Percentiles rank a stretch among this genome's conserved stretches.
Conservation (phyloP, 2,888 invertebrate species). For the Yponomeuta malinellus region DNA sequence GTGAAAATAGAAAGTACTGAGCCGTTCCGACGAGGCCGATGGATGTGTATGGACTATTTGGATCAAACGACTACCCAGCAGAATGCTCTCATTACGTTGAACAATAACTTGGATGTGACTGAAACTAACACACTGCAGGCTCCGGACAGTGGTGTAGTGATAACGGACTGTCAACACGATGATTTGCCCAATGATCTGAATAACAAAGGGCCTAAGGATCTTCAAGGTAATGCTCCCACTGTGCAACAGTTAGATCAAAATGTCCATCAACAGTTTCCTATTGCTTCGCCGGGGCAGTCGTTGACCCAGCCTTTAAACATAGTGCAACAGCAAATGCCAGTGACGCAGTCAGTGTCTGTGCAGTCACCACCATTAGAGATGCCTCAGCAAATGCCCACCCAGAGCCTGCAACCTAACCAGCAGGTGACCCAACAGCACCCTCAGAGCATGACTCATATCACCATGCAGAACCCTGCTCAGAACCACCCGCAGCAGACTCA, state of each 20-base stretch:
- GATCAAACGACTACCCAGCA: conserved; percentile 83
- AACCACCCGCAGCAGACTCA: conserved; percentile 56
- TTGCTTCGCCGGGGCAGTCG: conserved; percentile 71
- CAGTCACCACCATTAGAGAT: conserved; percentile 72
- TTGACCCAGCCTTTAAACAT: conserved; percentile 66
- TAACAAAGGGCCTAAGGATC: conserved; percentile 67
- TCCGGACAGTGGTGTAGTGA: conserved; percentile 70
- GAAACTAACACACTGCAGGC: conserved; percentile 59
- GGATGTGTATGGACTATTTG: conserved; percentile 96
- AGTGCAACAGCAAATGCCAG: conserved; percentile 65
- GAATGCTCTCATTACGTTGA: conserved; percentile 65
- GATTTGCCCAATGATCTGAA: conserved; percentile 67
- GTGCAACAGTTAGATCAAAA: conserved; percentile 69
- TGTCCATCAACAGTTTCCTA: conserved; percentile 69
- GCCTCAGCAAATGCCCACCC: conserved; percentile 66
- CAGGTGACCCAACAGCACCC: conserved; percentile 68
- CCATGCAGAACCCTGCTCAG: conserved; percentile 61
- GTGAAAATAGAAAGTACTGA: conserved; percentile 97
- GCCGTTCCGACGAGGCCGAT: conserved; percentile 92
- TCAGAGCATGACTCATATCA: conserved; percentile 72
- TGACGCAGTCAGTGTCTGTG: conserved; percentile 63
- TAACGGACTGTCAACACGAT: conserved; percentile 71
- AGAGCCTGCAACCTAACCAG: conserved; percentile 53
- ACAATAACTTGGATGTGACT: conserved; percentile 65
- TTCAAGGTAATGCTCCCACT: conserved; percentile 59